Base-by-base conservation (phyloP, 1,140 invertebrate genomes). In the Nasonia giraulti region DNA sequence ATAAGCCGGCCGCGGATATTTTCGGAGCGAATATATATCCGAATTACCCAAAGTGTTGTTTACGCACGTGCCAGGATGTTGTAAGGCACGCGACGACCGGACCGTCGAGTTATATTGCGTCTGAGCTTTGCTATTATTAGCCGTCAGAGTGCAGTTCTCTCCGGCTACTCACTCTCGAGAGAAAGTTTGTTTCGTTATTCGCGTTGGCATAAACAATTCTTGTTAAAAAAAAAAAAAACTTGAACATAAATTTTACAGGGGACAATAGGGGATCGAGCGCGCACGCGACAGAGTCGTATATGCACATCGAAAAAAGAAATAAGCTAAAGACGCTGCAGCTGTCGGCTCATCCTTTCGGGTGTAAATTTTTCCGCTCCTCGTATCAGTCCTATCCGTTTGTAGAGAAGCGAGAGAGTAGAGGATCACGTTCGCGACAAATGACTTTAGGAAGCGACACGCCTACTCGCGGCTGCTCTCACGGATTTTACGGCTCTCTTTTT, bases 11-110 rank as follows among this genome's bases (percentile, higher is more conserved):
- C 27, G 69, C 40, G 68, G 88, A 87, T 91, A 91, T 91, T 91
- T 89, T 83, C 79, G 86, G 88, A 88, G 47, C 40, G 62, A 47
- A 37, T 12, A 73, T 27, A 31, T 27, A 80, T 77, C 74, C 85
- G 86, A 88, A 89, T 90, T 89, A 87, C 86, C 87, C 88, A 89
- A 85, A 85, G 85, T 68, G n/a, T 55, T 92, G 92, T 92, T 92
- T 92, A 90, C 90, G 89, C 91, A 91, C 90, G 91, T 92, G 91
- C 89, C 91, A 92, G 91, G 91, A 92, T 92, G 91, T 92, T 91
- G 89, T 89, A 89, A 89, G 89, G 85, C 82, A 78, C 80, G 83
- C 82, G 85, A 84, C 82, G 74, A 88, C 85, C 87, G 87, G 85
- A 86, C 87, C 84, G 88, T 89, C 89, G 89, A 88, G 90, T 91